Evolutionary conservation across 2,888 invertebrate species (phyloP).

Genomic region (Choreutis nemorana): DNA sequence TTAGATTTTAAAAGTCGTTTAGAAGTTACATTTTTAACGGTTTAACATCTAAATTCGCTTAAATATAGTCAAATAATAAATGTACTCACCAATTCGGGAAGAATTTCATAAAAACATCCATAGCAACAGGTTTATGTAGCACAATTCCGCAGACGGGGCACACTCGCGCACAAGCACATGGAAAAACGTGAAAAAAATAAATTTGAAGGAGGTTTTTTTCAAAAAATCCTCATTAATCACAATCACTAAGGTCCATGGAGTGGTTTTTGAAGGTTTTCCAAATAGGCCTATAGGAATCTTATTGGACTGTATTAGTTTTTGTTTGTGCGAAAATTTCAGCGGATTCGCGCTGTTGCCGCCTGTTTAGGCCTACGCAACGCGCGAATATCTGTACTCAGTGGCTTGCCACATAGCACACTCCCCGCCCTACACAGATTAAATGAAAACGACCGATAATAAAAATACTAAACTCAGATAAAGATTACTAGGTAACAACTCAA

Average conservation of each 20-base stretch:
- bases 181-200: constrained; percentile 27
- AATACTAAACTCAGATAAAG: too few relatives aligned
- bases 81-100: constrained; percentile 30
- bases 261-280: constrained; percentile 22
- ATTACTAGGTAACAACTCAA: too few relatives aligned
- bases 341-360: constrained; percentile 26
- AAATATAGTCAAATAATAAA: constrained; percentile 13
- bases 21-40: too few relatives aligned
- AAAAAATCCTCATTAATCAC: constrained; percentile 25
- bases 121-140: constrained; percentile 6
- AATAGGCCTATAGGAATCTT: constrained; percentile 64
- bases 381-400: constrained; percentile 4
- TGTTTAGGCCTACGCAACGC: constrained; percentile 43
- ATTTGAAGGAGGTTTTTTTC: constrained; percentile 16
- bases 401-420: constrained; percentile 1
- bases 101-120: constrained; percentile 21
- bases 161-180: constrained; percentile 26
- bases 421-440: constrained; percentile 2
- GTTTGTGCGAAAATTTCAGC: constrained; percentile 50
- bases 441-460: constrained; percentile 11
- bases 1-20: too few relatives aligned
- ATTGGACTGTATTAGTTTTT: constrained; percentile 29
- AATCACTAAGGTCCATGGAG: constrained; percentile 19
- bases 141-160: constrained; percentile 14
- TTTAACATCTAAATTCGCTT: too few relatives aligned